Percentiles rank a stretch among this genome's conserved stretches.
Conservation (phyloP, 2,888 invertebrate species). For the Morpho deidamia region DNA sequence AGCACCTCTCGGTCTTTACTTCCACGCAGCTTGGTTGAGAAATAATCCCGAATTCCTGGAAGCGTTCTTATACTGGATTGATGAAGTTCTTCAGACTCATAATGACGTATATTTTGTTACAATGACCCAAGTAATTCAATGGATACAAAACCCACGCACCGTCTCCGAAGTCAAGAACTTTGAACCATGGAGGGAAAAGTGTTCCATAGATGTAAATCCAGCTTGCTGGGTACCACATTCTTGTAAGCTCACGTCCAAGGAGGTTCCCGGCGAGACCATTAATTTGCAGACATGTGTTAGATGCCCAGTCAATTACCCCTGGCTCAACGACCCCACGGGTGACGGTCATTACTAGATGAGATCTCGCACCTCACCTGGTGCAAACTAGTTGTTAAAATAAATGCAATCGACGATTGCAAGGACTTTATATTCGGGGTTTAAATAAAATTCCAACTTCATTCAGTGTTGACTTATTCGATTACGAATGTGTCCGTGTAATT, state of each 20-base stretch:
- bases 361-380: constrained; percentile 67
- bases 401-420: constrained; percentile 55
- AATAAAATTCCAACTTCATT: constrained; percentile 29
- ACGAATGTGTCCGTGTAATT: constrained; percentile 64
- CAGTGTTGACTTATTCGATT: constrained; percentile 30
- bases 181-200: constrained; percentile 97
- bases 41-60: constrained; percentile 95
- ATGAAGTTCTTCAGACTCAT: constrained; percentile 90
- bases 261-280: constrained; percentile 95
- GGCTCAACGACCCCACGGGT: constrained; percentile 95
- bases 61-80: constrained; percentile 95
- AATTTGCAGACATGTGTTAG: constrained; percentile 95
- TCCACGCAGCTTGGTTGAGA: constrained; percentile 96
- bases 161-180: constrained; percentile 92
- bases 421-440: constrained; percentile 55
- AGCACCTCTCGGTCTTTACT: constrained; percentile 92
- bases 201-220: constrained; percentile 88
- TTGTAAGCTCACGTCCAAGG: constrained; percentile 94
- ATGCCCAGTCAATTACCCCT: constrained; percentile 96
- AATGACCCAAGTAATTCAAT: constrained; percentile 97
- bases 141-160: constrained; percentile 95
- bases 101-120: constrained; percentile 96
- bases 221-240: constrained; percentile 94
- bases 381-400: constrained; percentile 60
- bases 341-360: constrained; percentile 89